phyloP scores from a whole-genome alignment of 1,140 invertebrate genomes.

The Lepidostoma basale region DNA sequence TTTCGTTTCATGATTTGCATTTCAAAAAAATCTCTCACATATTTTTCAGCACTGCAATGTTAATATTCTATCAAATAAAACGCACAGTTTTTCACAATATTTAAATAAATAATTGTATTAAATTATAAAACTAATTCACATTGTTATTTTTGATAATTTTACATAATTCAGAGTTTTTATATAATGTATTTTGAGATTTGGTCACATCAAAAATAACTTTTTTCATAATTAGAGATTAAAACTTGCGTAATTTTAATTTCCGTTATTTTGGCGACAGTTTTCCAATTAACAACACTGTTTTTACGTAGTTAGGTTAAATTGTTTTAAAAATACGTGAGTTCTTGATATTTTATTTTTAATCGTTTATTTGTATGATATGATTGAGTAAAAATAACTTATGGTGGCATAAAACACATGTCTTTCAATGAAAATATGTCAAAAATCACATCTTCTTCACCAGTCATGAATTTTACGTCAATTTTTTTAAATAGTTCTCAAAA shows the following conservation, averaged over 20 bases:
- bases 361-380: too few species aligned
- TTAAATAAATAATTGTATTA: background rate
- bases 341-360: background rate
- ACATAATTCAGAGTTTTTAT: background rate
- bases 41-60: too few species aligned
- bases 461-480: too few species aligned
- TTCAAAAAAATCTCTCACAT: too few species aligned
- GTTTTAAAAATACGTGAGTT: background rate
- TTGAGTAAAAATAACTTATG: background rate
- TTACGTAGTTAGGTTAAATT: background rate
- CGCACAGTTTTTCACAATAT: background rate
- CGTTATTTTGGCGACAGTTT: background rate
- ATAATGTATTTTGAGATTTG: background rate
- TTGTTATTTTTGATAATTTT: background rate
- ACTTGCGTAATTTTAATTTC: background rate
- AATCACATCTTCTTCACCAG: background rate
- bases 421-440: background rate
- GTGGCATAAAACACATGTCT: constrained; percentile 23
- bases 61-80: background rate
- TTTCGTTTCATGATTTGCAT: too few species aligned
- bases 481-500: too few species aligned
- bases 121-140: background rate
- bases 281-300: background rate
- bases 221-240: background rate
- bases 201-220: background rate